A percentile compares a stretch with the other conserved stretches of the same genome.
These are phyloP conservation scores for Phacellophora camtschatica DNA, from an alignment of 30 jellyfish, hydroid and myxozoan species.

Conservation along the genomic window DNA sequence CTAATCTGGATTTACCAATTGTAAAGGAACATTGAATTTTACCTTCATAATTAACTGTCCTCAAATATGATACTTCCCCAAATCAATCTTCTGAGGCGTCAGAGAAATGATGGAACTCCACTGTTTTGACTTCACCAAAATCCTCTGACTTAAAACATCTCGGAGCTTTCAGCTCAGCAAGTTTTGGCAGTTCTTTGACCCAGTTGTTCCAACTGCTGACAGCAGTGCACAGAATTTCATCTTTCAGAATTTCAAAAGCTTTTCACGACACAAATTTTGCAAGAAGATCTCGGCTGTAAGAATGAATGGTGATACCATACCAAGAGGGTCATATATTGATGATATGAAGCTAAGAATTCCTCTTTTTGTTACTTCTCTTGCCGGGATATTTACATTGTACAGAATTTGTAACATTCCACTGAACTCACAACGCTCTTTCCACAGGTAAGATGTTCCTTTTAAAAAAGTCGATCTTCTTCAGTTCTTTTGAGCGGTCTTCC, in stretches of 20 bases:
- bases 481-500: slow-evolving; percentile 23
- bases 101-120: slow-evolving; percentile 39
- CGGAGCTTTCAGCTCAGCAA: slow-evolving; percentile 1
- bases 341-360: slow-evolving; percentile 12
- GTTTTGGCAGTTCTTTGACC: slow-evolving; percentile 14
- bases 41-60: slow-evolving; percentile 20
- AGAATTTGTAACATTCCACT: slow-evolving; percentile 7
- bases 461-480: slow-evolving; percentile 4
- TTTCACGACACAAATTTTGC: not conserved
- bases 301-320: slow-evolving; percentile 33
- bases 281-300: slow-evolving; percentile 1
- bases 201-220: slow-evolving; percentile 47
- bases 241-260: too few relatives aligned
- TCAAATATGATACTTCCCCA: slow-evolving; percentile 53
- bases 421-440: slow-evolving; percentile 47
- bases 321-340: slow-evolving; percentile 40
- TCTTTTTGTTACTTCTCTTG: slow-evolving; percentile 13
- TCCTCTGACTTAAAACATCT: slow-evolving; percentile 27
- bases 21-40: slow-evolving; percentile 22
- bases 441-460: slow-evolving; percentile 31
- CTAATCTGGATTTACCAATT: slow-evolving; percentile 41
- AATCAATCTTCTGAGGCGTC: slow-evolving; percentile 50
- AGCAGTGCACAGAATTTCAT: too few relatives aligned
- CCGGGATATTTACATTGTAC: not conserved
- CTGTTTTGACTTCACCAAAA: not conserved